Percentiles rank a stretch among this genome's conserved stretches.
phyloP scores from a whole-genome alignment of 2,113 vertebrate species.

The Xenopus tropicalis region DNA sequence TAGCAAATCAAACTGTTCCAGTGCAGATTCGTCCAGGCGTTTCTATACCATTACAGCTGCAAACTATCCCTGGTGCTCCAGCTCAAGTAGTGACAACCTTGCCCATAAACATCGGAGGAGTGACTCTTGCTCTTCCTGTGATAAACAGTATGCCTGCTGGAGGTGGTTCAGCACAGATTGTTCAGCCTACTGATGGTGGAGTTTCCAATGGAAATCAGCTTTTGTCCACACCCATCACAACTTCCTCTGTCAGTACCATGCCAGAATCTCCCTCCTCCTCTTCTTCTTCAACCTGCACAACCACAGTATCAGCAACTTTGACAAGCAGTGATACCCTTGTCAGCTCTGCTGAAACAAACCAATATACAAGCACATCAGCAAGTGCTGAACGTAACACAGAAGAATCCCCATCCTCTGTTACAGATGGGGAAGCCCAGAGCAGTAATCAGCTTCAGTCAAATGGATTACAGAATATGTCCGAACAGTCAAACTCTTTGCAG shows the following conservation, averaged over 20 bases:
- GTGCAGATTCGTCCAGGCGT: constrained; percentile 92
- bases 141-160: constrained; percentile 85
- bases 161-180: constrained; percentile 78
- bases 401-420: constrained; percentile 69
- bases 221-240: constrained; percentile 71
- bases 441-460: constrained; percentile 83
- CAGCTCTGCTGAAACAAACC: constrained; percentile 74
- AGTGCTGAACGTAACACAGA: constrained; percentile 69
- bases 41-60: constrained; percentile 92
- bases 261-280: constrained; percentile 66
- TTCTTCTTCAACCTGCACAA: constrained; percentile 66
- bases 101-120: constrained; percentile 94
- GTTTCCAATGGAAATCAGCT: constrained; percentile 89
- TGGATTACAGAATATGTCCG: constrained; percentile 80
- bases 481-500: constrained; percentile 80
- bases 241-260: constrained; percentile 67
- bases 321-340: constrained; percentile 69
- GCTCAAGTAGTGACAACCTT: constrained; percentile 91
- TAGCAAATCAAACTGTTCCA: constrained; percentile 87
- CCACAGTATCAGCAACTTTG: constrained; percentile 66
- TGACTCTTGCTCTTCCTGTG: constrained; percentile 92
- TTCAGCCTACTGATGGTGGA: constrained; percentile 81
- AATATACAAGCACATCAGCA: constrained; percentile 69
- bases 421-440: constrained; percentile 72
- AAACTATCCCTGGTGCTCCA: constrained; percentile 88